Conservation (phyloP, 1,140 invertebrate genomes). For the Chymomyza costata region DNA sequence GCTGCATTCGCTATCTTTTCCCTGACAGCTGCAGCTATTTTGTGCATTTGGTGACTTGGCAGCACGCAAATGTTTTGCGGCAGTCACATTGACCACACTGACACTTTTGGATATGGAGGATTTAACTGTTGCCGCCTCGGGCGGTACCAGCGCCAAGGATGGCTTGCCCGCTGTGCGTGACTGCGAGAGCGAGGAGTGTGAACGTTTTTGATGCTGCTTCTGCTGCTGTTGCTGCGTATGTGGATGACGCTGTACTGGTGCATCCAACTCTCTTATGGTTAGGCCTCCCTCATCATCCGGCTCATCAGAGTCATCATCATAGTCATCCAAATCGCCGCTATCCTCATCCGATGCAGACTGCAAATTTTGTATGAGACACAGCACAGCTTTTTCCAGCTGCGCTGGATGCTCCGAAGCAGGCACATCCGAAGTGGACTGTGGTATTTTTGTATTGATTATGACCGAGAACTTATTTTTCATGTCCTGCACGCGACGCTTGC, state of each 20-base stretch:
- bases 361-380: constrained; percentile 81
- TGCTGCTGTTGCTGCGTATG: constrained; percentile 18
- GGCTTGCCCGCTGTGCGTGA: constrained; percentile 27
- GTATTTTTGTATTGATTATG: constrained; percentile 76
- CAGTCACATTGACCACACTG: constrained; percentile 63
- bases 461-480: constrained; percentile 85
- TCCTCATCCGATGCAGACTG: constrained; percentile 60
- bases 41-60: constrained; percentile 32
- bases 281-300: constrained; percentile 29
- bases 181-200: constrained; percentile 16
- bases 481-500: constrained; percentile 80
- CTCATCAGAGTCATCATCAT: constrained; percentile 30
- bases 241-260: not conserved
- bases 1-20: constrained; percentile 35
- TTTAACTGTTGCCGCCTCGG: constrained; percentile 76
- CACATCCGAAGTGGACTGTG: constrained; percentile 75
- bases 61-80: constrained; percentile 55
- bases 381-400: constrained; percentile 81
- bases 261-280: constrained; percentile 4
- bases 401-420: constrained; percentile 80
- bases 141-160: constrained; percentile 76
- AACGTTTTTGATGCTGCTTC: constrained; percentile 7
- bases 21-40: constrained; percentile 38
- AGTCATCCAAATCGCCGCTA: constrained; percentile 25
- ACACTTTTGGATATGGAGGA: constrained; percentile 77